Evolutionary conservation across 1,140 invertebrate genomes (phyloP).

Genomic region (Scaptomyza montana): DNA sequence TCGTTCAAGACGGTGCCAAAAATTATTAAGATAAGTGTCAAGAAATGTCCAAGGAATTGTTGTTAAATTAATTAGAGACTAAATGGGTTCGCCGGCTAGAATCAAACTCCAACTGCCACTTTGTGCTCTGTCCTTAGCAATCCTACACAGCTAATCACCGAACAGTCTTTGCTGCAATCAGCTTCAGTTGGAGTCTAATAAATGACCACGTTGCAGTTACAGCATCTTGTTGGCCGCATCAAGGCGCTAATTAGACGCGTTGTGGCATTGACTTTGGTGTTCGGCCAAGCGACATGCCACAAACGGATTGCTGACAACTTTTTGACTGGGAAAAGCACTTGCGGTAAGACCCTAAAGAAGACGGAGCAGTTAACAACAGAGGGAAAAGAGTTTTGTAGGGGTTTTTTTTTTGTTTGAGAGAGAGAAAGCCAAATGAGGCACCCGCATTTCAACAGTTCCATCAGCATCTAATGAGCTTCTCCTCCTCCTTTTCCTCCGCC

Average conservation of each 20-base stretch:
- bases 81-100: constrained; percentile 51
- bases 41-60: constrained; percentile 31
- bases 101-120: constrained; percentile 25
- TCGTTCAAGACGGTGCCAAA: constrained; percentile 50
- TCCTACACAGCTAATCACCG: constrained; percentile 60
- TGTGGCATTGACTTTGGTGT: constrained; percentile 59
- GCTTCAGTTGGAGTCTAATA: constrained; percentile 53
- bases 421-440: constrained; percentile 21
- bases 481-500: neutral
- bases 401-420: neutral
- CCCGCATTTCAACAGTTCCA: constrained; percentile 34
- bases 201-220: constrained; percentile 44
- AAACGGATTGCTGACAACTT: constrained; percentile 28
- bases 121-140: constrained; percentile 18
- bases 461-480: constrained; percentile 15
- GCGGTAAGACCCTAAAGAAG: too few relatives aligned
- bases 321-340: constrained; percentile 3
- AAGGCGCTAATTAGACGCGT: constrained; percentile 75
- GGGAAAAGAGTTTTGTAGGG: too few relatives aligned
- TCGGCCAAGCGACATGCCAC: constrained; percentile 27
- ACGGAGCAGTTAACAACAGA: too few relatives aligned
- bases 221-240: constrained; percentile 36
- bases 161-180: constrained; percentile 38
- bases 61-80: constrained; percentile 67
- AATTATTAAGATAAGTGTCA: constrained; percentile 76